Base-by-base conservation (phyloP, 1,140 invertebrate genomes). In the Sarcophaga peregrina region DNA sequence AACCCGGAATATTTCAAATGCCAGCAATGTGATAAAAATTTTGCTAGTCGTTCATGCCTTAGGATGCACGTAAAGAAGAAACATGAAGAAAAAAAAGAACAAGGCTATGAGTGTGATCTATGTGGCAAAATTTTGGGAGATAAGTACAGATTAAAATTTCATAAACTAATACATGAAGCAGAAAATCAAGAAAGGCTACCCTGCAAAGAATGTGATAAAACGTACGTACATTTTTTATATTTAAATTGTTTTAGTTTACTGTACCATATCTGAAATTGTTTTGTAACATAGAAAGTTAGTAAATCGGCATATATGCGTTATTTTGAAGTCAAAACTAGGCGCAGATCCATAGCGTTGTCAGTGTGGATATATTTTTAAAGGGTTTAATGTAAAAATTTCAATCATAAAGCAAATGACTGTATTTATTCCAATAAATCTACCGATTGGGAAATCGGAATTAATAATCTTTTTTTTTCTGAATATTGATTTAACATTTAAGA, bases 1-100 rank as follows among this genome's bases (percentile, higher is more conserved):
- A 17, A 78, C 5, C 75, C 75, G 1, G 47, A 78, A 8, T 50
- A 78, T 52, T 78, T 78, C 10, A 78, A 78, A 25, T 78, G 75
- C 25, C 50, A 78, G 15, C 20, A 50, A 6, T 78, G 75, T 78
- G n/a, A 13, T 25, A 78, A 78, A 20, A 47, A 20, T 6, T 50
- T 52, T 6, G 25, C 75, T 9, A 20, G 17, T 20, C 75, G 75
- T 5, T n/a, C 20, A 5, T 50, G 47, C 10, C 13, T 78, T 6
- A 50, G 20, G 20, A 25, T 50, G 15, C 75, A 78, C 20, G n/a
- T 76, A 3, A 47, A 47, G 47, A 58, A 58, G 6, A 11, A 47
- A 2, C 74, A 76, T n/a, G 47, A 76, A 47, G 45, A 47, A n/a
- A n/a, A 76, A 6, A 72, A 25, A 72, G 17, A 10, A 7, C 6